These are phyloP conservation scores for Ailurus styani DNA, from an alignment of 2,113 vertebrate species.

Conservation along the genomic window DNA sequence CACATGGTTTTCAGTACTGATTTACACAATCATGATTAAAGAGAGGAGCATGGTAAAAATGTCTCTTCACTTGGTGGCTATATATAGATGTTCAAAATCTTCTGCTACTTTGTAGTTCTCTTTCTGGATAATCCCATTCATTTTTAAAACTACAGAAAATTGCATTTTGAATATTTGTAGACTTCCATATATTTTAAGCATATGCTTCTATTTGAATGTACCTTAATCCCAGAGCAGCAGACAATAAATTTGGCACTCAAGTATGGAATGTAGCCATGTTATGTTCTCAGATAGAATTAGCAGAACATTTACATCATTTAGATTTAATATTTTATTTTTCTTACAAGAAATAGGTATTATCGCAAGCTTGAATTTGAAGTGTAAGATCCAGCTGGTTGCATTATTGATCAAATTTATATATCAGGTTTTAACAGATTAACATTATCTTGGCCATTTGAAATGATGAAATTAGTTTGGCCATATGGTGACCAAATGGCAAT, in stretches of 20 bases:
- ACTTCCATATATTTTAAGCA: not conserved
- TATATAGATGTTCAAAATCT: not conserved
- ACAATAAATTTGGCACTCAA: not conserved
- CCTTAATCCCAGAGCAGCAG: not conserved
- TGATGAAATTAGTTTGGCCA: not conserved
- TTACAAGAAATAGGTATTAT: not conserved
- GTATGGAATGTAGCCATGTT: not conserved
- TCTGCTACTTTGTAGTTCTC: not conserved
- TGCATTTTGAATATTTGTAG: not conserved
- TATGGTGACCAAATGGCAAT: not conserved
- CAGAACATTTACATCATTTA: not conserved
- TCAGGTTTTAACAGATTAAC: not conserved
- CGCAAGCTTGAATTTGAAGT: not conserved
- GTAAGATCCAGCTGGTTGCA: not conserved
- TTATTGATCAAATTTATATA: not conserved
- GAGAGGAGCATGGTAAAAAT: not conserved
- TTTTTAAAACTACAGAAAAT: not conserved
- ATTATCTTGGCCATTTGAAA: not conserved
- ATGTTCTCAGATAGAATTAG: not conserved
- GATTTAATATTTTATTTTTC: not conserved
- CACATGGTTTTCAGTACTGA: slow-evolving; percentile 71
- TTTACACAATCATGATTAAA: slow-evolving; percentile 41
- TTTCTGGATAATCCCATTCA: not conserved
- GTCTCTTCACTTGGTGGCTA: not conserved
- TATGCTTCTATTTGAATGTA: not conserved